Evolutionary conservation across 1,140 invertebrate genomes (phyloP), one percentile per base, ranked within the genome.

Genomic region (Heliconius hermathena): DNA sequence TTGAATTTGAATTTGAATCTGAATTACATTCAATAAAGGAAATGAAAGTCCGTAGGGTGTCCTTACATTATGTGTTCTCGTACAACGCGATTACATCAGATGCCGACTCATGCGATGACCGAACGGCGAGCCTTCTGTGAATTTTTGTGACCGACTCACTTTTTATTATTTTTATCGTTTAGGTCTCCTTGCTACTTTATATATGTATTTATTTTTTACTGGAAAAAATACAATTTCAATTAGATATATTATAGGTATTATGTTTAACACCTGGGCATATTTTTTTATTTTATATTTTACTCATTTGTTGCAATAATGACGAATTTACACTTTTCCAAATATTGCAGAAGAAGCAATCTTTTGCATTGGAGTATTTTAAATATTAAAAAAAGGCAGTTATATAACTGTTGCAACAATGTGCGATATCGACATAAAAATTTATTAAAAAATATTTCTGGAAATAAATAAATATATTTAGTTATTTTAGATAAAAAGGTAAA

Each of bases 31-130:
- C 74, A 76, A 80, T 80, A 80, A 77, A 80, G 71, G 74, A 80
- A 80, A 80, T 80, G 71, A 80, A 76, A 80, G 79, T 80, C 29
- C 76, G 74, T 57, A 57, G 74, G 29, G 79, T 38, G 60, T 73
- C 79, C 79, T 80, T 76, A 72, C 72, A 60, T 41, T 74, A 36
- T 74, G 41, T 57, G 54, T 49, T 46, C 72, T 41, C 71, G 74
- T 76, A 29, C 60, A 71, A 46, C 49, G 79, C 49, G 49, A 79
- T 80, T 80, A 73, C 79, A 66, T 76, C 74, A 80, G 79, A 66
- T 57, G 70, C 22, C 71, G 79, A 80, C 70, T 80, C 71, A 76
- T 60, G 54, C 71, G 79, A 71, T 76, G 74, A 76, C 74, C 74
- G 54, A 73, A 73, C 22, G 73, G 46, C 78, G 29, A 72, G 26